These are phyloP conservation scores for Manacus vitellinus DNA, from an alignment of 2,113 vertebrate species.

Conservation along the genomic window DNA sequence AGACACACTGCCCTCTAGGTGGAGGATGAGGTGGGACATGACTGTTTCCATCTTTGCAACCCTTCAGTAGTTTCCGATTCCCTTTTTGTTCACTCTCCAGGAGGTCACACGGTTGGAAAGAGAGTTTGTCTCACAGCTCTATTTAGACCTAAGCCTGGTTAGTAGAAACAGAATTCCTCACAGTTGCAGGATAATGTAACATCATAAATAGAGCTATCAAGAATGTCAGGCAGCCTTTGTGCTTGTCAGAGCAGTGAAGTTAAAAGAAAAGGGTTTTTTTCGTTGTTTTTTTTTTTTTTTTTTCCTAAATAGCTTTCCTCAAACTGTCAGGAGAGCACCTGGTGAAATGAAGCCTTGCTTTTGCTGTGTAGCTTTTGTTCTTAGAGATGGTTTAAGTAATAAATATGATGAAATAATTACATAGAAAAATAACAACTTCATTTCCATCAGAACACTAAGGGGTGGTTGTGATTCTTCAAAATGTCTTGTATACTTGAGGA, in stretches of 20 bases:
- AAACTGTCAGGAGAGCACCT: slow-evolving; percentile 61
- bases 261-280: slow-evolving; percentile 25
- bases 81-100: not conserved
- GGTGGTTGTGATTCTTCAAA: slow-evolving; percentile 50
- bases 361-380: slow-evolving; percentile 44
- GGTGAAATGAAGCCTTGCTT: slow-evolving; percentile 59
- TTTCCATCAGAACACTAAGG: slow-evolving; percentile 42
- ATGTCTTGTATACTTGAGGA: slow-evolving; percentile 27
- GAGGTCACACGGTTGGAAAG: not conserved
- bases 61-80: not conserved
- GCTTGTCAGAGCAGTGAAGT: slow-evolving; percentile 65
- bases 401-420: slow-evolving; percentile 72
- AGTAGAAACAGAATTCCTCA: slow-evolving; percentile 49
- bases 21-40: not conserved
- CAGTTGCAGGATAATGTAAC: slow-evolving; percentile 62
- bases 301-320: slow-evolving; percentile 31
- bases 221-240: slow-evolving; percentile 68
- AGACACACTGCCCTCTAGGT: not conserved
- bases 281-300: not conserved
- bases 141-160: slow-evolving; percentile 48
- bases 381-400: slow-evolving; percentile 50
- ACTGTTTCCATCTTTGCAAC: not conserved
- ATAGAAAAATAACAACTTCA: slow-evolving; percentile 63
- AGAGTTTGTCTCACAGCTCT: slow-evolving; percentile 28
- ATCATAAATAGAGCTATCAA: slow-evolving; percentile 72